phyloP scores from a whole-genome alignment of 2,797 vertebrate species.

The Chiloscyllium punctatum region DNA sequence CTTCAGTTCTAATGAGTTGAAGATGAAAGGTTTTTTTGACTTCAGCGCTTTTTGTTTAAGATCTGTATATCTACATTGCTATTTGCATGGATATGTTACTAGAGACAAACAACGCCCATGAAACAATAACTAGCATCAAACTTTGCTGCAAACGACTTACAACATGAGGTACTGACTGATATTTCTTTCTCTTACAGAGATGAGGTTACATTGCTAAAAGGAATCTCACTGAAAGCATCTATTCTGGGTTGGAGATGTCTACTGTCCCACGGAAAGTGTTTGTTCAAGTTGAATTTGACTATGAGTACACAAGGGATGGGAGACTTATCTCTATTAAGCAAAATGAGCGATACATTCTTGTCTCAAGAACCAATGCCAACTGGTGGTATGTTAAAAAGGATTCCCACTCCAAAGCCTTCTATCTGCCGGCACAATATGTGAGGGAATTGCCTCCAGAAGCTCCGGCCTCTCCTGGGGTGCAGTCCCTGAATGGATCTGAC shows the following conservation, averaged over 20 bases:
- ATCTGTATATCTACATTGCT: too few relatives aligned
- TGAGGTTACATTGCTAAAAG: not conserved
- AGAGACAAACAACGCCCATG: not conserved
- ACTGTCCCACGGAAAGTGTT: constrained; percentile 49
- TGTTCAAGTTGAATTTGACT: constrained; percentile 64
- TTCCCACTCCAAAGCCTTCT: constrained; percentile 56
- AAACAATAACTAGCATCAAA: not conserved
- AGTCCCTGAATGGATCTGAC: not conserved
- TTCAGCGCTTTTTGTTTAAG: too few relatives aligned
- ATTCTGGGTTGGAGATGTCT: constrained; percentile 49
- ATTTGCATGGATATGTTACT: not conserved
- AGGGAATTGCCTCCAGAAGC: constrained; percentile 52
- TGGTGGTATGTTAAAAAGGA: constrained; percentile 65
- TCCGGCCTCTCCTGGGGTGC: constrained; percentile 35
- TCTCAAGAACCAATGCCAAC: constrained; percentile 61
- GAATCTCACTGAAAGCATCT: not conserved
- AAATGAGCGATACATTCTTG: constrained; percentile 62
- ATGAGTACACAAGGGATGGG: constrained; percentile 64
- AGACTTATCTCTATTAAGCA: constrained; percentile 59
- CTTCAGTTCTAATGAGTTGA: too few relatives aligned
- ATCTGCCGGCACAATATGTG: constrained; percentile 66
- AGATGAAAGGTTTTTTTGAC: too few relatives aligned
- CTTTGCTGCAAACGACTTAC: not conserved
- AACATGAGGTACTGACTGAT: not conserved
- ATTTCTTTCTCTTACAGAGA: constrained; percentile 8